Conservation (phyloP, 2,888 invertebrate species). For the Chydorus sphaericus region DNA sequence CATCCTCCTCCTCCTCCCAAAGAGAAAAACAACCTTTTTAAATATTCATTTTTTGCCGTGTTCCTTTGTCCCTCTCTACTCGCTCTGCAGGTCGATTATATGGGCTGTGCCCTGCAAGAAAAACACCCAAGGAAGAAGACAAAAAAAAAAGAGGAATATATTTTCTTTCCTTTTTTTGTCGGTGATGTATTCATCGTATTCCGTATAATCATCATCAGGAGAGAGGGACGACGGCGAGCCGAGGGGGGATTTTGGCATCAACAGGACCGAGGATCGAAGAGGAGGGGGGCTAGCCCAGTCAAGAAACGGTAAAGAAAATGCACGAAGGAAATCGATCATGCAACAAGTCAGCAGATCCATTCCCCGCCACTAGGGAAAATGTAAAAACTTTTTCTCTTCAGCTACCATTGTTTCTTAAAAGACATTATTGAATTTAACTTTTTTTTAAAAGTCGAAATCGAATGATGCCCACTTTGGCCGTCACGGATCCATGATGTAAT, state of each 20-base stretch:
- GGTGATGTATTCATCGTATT: neutral
- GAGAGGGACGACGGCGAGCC: neutral
- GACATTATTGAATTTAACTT: too few relatives aligned
- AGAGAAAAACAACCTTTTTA: neutral
- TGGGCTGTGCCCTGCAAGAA: too few relatives aligned
- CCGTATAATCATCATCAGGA: neutral
- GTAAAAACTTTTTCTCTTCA: neutral
- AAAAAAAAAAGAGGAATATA: too few relatives aligned
- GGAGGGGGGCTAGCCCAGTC: too few relatives aligned
- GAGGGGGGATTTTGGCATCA: neutral
- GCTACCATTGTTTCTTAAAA: neutral
- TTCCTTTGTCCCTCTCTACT: neutral
- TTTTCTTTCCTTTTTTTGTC: neutral
- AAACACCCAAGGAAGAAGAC: too few relatives aligned
- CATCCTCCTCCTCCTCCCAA: neutral
- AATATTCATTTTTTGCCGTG: neutral
- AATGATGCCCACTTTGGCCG: too few relatives aligned
- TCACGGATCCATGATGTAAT: too few relatives aligned
- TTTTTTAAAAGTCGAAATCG: too few relatives aligned
- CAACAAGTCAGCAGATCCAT: conserved; percentile 7
- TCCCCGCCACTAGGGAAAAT: too few relatives aligned
- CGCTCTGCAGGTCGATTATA: too few relatives aligned
- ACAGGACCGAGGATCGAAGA: too few relatives aligned
- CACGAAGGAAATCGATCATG: neutral
- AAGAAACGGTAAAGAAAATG: too few relatives aligned